These are phyloP conservation scores for Mythimna lalbum DNA, from an alignment of 2,888 invertebrate species.

Conservation along the genomic window DNA sequence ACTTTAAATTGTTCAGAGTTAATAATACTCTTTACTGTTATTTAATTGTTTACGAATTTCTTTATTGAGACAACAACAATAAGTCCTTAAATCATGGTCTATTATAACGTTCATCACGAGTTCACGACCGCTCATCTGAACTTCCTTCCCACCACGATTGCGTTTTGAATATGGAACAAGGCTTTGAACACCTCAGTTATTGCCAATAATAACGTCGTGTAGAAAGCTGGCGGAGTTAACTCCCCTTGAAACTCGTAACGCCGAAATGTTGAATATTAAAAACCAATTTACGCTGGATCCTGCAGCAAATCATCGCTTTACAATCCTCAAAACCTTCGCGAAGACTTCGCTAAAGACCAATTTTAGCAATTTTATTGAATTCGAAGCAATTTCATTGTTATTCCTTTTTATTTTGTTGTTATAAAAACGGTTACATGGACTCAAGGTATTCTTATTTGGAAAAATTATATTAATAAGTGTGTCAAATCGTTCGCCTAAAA, in stretches of 20 bases:
- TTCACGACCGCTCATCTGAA: slow-evolving; percentile 18
- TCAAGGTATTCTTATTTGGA: slow-evolving; percentile 12
- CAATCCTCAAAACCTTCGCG: slow-evolving; percentile 47
- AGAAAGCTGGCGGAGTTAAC: slow-evolving; percentile 69
- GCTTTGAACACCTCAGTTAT: slow-evolving; percentile 59
- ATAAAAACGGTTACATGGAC: slow-evolving; percentile 39
- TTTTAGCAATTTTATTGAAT: slow-evolving; percentile 37
- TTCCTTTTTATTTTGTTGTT: slow-evolving; percentile 26
- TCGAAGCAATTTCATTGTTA: slow-evolving; percentile 25
- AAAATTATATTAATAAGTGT: not conserved
- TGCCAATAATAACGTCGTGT: slow-evolving; percentile 65
- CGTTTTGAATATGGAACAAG: slow-evolving; percentile 62
- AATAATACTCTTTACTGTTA: slow-evolving; percentile 31
- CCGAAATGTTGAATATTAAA: slow-evolving; percentile 66
- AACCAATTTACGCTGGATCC: slow-evolving; percentile 66
- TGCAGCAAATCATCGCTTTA: slow-evolving; percentile 56
- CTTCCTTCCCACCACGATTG: slow-evolving; percentile 12
- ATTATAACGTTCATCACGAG: slow-evolving; percentile 22
- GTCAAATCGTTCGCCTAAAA: slow-evolving; percentile 15
- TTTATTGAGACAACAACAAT: slow-evolving; percentile 3
- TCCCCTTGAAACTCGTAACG: slow-evolving; percentile 60
- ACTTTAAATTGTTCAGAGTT: slow-evolving; percentile 6
- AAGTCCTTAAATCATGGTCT: slow-evolving; percentile 8
- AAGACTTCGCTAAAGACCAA: slow-evolving; percentile 45
- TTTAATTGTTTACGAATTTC: slow-evolving; percentile 32